Conservation (phyloP, 2,113 vertebrate species). For the Burhinus bistriatus region DNA sequence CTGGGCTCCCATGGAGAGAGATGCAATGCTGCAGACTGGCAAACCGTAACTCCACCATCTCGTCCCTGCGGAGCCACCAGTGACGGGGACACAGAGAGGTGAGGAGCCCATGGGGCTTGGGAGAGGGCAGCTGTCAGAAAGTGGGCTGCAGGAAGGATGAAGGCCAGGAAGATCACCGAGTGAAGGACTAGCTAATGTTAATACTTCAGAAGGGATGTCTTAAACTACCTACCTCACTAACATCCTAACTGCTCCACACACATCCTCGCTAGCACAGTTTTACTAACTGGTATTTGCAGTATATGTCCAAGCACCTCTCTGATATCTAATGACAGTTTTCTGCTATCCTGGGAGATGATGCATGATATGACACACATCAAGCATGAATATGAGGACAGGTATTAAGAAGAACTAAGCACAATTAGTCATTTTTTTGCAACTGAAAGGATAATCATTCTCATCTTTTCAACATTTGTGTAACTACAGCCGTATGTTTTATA, state of each 20-base stretch:
- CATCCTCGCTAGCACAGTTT: not conserved
- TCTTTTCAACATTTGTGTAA: not conserved
- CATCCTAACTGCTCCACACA: not conserved
- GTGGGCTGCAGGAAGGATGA: not conserved
- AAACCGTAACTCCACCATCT: not conserved
- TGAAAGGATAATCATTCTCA: not conserved
- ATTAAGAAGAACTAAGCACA: not conserved
- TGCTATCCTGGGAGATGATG: not conserved
- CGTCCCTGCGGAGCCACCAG: too few species aligned
- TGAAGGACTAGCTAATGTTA: fast-evolving
- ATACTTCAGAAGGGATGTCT: too few species aligned
- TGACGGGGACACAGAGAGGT: fast-evolving
- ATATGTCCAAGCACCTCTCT: not conserved
- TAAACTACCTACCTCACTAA: too few species aligned
- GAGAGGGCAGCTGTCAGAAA: too few species aligned
- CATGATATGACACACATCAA: not conserved
- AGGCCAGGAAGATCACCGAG: too few species aligned
- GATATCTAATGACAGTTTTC: not conserved
- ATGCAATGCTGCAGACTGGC: not conserved
- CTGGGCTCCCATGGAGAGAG: not conserved
- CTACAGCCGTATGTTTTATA: not conserved
- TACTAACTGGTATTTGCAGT: too few species aligned
- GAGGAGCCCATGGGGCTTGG: not conserved
- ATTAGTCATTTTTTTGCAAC: not conserved
- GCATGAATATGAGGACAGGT: not conserved